A percentile compares a stretch with the other conserved stretches of the same genome.
These are phyloP conservation scores for Pagetopsis macropterus DNA, from an alignment of 2,797 vertebrate genomes.

Conservation along the genomic window DNA sequence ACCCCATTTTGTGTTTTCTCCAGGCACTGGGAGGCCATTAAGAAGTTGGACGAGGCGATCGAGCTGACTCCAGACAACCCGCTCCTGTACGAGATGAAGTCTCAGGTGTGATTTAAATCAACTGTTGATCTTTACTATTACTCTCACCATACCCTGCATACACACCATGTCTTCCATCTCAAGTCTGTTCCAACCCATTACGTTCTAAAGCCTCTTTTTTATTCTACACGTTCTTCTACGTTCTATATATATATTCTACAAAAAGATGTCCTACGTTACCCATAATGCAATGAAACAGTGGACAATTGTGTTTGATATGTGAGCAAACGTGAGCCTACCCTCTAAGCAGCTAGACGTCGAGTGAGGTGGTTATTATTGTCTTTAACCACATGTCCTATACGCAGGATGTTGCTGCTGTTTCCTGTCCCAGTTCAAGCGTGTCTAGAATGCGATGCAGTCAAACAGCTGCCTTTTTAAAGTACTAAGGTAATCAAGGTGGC, in stretches of 20 bases:
- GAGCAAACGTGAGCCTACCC: background rate
- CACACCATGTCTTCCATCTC: too few relatives aligned
- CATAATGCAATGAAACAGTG: background rate
- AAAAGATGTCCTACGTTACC: background rate
- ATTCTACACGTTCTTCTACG: background rate
- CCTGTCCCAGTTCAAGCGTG: background rate
- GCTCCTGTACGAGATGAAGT: conserved; percentile 95
- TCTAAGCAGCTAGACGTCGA: background rate
- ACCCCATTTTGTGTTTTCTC: conserved; percentile 48
- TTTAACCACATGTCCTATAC: background rate
- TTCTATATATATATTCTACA: too few relatives aligned
- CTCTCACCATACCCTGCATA: background rate
- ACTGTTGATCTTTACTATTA: background rate
- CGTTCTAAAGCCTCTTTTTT: too few relatives aligned
- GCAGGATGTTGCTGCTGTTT: conserved; percentile 10
- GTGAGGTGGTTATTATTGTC: background rate
- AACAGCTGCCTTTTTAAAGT: background rate
- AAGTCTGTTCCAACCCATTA: too few relatives aligned
- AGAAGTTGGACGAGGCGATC: conserved; percentile 95
- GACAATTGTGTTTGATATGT: background rate
- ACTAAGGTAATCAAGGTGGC: too few relatives aligned
- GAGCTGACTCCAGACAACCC: conserved; percentile 93
- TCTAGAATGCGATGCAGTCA: background rate
- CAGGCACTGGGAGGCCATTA: conserved; percentile 93
- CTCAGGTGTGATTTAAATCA: conserved; percentile 86